These are phyloP conservation scores for Ceratina japonica DNA, from an alignment of 1,140 invertebrate species.

Conservation along the genomic window DNA sequence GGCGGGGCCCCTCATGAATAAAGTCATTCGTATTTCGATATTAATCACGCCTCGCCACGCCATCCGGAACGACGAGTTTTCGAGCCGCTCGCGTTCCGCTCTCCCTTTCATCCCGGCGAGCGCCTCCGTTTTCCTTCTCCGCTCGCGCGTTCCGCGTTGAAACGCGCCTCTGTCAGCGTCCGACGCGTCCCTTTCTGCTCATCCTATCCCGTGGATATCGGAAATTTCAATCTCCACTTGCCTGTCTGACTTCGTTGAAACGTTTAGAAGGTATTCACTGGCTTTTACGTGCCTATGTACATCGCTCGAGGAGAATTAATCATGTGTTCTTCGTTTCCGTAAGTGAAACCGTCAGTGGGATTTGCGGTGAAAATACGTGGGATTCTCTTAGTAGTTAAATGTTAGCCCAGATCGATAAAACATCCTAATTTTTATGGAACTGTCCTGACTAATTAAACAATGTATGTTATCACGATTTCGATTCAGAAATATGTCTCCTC, in stretches of 20 bases:
- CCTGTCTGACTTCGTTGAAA: not conserved
- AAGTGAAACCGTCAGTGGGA: not conserved
- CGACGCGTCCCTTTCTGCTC: slow-evolving; percentile 8
- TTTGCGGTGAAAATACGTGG: too few species aligned
- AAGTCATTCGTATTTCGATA: slow-evolving; percentile 67
- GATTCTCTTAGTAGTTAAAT: too few species aligned
- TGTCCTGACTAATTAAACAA: too few species aligned
- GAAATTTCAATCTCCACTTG: slow-evolving; percentile 34
- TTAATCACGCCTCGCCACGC: slow-evolving; percentile 64
- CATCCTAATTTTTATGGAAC: too few species aligned
- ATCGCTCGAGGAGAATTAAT: not conserved
- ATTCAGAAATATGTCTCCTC: too few species aligned
- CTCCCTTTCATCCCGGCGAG: slow-evolving; percentile 5
- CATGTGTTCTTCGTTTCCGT: not conserved
- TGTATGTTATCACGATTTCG: too few species aligned
- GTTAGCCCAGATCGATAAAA: too few species aligned
- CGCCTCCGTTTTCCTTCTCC: slow-evolving; percentile 22
- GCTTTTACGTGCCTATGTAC: too few species aligned
- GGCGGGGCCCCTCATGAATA: slow-evolving; percentile 62
- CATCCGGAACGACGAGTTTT: slow-evolving; percentile 36
- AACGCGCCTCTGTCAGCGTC: slow-evolving; percentile 4
- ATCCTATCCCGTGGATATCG: slow-evolving; percentile 11
- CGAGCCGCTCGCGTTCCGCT: not conserved
- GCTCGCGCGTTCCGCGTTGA: slow-evolving; percentile 13
- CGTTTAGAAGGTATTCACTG: not conserved